A percentile compares a stretch with the other conserved stretches of the same genome.
Conservation (phyloP, 1,140 invertebrate species). For the Asbolus verrucosus region DNA sequence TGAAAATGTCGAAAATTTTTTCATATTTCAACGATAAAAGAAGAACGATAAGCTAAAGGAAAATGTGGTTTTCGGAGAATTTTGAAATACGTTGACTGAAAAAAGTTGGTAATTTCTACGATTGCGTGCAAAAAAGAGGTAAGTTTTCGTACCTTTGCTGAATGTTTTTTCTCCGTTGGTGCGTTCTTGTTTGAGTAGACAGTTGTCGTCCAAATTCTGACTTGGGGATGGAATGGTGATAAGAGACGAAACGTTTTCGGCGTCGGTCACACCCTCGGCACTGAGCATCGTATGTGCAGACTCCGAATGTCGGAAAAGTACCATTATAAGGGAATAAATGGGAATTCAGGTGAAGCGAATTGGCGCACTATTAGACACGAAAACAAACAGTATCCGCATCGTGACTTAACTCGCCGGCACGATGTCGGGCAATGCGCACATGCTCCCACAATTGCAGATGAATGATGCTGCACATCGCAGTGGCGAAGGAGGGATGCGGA, state of each 20-base stretch:
- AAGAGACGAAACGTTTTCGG: constrained; percentile 14
- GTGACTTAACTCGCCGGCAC: constrained; percentile 28
- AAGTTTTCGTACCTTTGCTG: constrained; percentile 20
- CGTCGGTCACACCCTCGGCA: constrained; percentile 43
- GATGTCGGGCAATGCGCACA: constrained; percentile 23
- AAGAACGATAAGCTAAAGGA: too few species aligned
- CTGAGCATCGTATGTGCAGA: constrained; percentile 41
- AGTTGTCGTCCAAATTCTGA: constrained; percentile 8
- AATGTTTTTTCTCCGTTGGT: not conserved
- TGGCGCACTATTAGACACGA: not conserved
- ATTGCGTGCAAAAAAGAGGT: not conserved
- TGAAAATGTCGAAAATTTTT: too few species aligned
- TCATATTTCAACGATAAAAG: too few species aligned
- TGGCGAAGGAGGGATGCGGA: constrained; percentile 31
- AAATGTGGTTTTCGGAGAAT: too few species aligned
- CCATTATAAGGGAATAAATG: constrained; percentile 11
- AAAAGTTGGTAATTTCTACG: too few species aligned
- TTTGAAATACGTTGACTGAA: too few species aligned
- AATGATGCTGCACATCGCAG: constrained; percentile 33
- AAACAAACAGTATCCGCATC: constrained; percentile 11
- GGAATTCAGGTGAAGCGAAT: constrained; percentile 10
- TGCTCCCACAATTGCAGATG: constrained; percentile 36
- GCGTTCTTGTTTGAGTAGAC: not conserved
- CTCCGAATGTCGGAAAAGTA: constrained; percentile 38
- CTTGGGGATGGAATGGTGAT: constrained; percentile 1